Base-by-base conservation (phyloP, 2,888 invertebrate species). In the Leptogaster cylindrica region DNA sequence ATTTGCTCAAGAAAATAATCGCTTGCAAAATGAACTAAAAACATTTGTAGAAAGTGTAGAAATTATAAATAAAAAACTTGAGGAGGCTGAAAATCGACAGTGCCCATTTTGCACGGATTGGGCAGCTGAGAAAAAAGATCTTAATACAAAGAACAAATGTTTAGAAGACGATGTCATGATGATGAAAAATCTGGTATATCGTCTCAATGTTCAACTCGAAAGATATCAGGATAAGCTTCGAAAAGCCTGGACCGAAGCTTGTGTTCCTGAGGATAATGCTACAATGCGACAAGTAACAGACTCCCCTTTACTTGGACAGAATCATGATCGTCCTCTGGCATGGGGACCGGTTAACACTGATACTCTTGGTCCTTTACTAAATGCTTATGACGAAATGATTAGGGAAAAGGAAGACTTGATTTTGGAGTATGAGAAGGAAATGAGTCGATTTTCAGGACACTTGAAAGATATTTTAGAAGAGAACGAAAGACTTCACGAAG, bases 351-450 rank as follows among this genome's bases (percentile, higher is more conserved):
- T 79, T 3, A 76, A 74, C 18, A 75, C 75, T 28, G 75, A 78
- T 63, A 77, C 83, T 69, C 46, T 83, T 79, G 85, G 84, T 0
- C 92, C 92, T 0, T 81, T 93, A 3, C 82, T 92, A 70, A 88
- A 90, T 75, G 90, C 92, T 0, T 93, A 92, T 74, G 89, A 91
- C 77, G 91, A 92, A 75, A 89, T 89, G 70, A 78, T 92, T 0
- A 84, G 83, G 72, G 92, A 93, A 73, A 92, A 92, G 76, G 89
- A 90, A 67, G 85, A 86, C 39, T 83, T 92, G 0, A 87, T 93
- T 51, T 76, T 83, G 14, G 87, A 87, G 72, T 92, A 91, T 71
- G 89, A 88, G 73, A 83, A 83, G 36, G 89, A 91, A 76, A 85
- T 92, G 69, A 87, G 88, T 70, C 82, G 82, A 14, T 89, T 91